Base-by-base conservation (phyloP, 2,888 invertebrate species). In the Rhagophthalmus giganteus region DNA sequence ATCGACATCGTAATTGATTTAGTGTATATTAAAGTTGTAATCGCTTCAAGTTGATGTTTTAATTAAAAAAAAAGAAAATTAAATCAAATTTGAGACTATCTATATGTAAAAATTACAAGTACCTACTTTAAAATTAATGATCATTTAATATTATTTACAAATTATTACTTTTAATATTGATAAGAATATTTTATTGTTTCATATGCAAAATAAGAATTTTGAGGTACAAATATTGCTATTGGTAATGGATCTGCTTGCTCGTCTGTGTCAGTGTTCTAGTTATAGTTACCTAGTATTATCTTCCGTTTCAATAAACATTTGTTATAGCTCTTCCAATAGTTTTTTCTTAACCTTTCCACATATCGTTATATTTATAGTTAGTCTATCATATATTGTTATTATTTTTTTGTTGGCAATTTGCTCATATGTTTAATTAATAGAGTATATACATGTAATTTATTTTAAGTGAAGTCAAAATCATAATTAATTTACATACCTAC, bases 261-360 rank as follows among this genome's bases (percentile, higher is more conserved):
- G 51, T 51, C 51, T 51, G 45, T 51, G 51, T 40, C 51, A 51
- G 72, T 67, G 69, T 72, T 70, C 65, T 70, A 72, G 70, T 67
- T 70, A 71, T 73, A 73, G 72, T 66, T 67, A 66, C n/a, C 7
- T 20, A 20, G 69, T 68, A 68, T 72, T 69, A 40, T 40, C 47
- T 68, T 72, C 72, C 67, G 68, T 70, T 72, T 71, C 66, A 71
- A 70, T 69, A 71, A 70, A 71, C 69, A 72, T 72, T 71, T 73
- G 72, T 71, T 72, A 72, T 72, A 72, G 68, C 68, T 71, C 70
- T 71, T 68, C 68, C 67, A 64, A 64, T 65, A 62, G 65, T 68
- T 60, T 70, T 70, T 70, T 67, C 67, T 69, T 68, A 58, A 60
- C 63, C 67, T 57, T 53, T 64, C 68, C 68, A 72, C 73, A 72